Percentiles rank a stretch among this genome's conserved stretches.
phyloP scores from a whole-genome alignment of 2,888 invertebrate species.

The Cantharis nigra region DNA sequence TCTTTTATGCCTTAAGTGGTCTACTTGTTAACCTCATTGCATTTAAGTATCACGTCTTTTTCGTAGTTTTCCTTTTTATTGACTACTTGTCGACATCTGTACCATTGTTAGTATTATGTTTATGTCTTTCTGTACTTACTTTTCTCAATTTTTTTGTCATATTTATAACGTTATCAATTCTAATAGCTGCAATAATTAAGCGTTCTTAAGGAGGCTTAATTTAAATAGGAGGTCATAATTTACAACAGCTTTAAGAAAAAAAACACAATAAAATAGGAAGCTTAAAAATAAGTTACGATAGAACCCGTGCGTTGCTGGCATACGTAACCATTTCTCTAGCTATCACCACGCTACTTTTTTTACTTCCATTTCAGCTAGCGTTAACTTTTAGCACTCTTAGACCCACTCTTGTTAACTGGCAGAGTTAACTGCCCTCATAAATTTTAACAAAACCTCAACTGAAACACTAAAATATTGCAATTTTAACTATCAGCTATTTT shows the following conservation, averaged over 20 bases:
- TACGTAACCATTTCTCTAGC: not conserved
- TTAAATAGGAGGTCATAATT: not conserved
- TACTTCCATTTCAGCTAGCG: not conserved
- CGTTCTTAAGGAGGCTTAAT: not conserved
- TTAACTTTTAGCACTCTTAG: not conserved
- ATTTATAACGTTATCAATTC: not conserved
- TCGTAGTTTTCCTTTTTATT: not conserved
- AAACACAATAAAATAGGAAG: not conserved
- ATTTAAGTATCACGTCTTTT: not conserved
- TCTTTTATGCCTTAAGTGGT: not conserved
- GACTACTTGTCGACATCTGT: not conserved
- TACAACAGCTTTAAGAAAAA: not conserved
- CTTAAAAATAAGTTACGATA: not conserved
- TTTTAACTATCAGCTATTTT: too few species aligned
- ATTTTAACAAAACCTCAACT: not conserved
- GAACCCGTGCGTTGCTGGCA: not conserved
- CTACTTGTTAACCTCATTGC: not conserved
- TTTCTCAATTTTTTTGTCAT: not conserved
- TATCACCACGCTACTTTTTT: not conserved
- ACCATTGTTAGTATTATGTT: not conserved
- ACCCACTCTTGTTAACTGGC: not conserved
- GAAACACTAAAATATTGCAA: too few species aligned
- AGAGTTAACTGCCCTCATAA: not conserved
- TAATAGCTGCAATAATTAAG: not conserved
- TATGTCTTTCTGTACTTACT: not conserved